Evolutionary conservation across 2,888 invertebrate genomes (phyloP).

Genomic region (Tinea pellionella): DNA sequence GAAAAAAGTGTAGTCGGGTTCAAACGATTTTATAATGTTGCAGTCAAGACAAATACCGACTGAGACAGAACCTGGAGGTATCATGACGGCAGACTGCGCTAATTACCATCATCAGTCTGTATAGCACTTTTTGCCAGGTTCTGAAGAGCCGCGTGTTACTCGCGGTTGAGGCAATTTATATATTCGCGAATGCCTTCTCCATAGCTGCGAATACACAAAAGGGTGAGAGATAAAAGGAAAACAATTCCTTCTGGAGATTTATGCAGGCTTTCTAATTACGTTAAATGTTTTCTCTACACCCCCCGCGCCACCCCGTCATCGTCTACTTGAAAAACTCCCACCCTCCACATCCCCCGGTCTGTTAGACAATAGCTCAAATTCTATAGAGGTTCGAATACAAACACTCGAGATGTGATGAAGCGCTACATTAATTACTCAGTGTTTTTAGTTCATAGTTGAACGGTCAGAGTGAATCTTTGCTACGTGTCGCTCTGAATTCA

Average conservation of each 20-base stretch:
- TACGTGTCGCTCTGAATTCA: too few species aligned
- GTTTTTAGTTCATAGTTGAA: not conserved
- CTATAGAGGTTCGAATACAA: slow-evolving; percentile 1
- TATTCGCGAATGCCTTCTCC: not conserved
- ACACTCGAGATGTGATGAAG: not conserved
- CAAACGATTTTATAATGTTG: too few species aligned
- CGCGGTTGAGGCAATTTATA: not conserved
- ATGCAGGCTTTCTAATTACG: slow-evolving; percentile 41
- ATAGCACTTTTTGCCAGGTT: not conserved
- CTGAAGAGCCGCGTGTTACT: not conserved
- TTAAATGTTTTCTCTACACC: slow-evolving; percentile 25
- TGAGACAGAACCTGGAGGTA: too few species aligned
- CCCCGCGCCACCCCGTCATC: slow-evolving; percentile 13
- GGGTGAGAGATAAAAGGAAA: slow-evolving; percentile 40
- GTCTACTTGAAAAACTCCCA: slow-evolving; percentile 6
- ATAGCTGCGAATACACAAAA: slow-evolving; percentile 21
- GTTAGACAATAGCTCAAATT: not conserved
- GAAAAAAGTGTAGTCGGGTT: too few species aligned
- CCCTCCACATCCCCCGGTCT: slow-evolving; percentile 12
- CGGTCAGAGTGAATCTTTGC: too few species aligned
- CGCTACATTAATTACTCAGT: not conserved
- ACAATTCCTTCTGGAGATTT: slow-evolving; percentile 40
- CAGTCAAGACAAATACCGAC: too few species aligned
- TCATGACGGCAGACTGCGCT: too few species aligned
- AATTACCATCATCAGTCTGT: too few species aligned